Evolutionary conservation across 2,888 invertebrate genomes (phyloP), one percentile per base, ranked within the genome.

Genomic region (Tipula unca): DNA sequence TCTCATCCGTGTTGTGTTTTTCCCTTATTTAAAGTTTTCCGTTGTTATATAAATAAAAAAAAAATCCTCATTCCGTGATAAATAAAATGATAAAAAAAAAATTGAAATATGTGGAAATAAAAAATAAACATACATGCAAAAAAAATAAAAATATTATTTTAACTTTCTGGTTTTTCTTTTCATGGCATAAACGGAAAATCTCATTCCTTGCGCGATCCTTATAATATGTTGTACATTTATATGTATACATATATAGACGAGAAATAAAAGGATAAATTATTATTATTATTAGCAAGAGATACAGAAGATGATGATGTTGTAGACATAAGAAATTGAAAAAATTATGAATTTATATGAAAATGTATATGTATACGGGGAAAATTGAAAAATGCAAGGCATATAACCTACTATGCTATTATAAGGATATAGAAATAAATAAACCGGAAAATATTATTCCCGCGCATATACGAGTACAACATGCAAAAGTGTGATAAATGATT

Each of bases 21-120:
- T 69, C 69, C 69, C 69, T 69, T 69, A 25, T 69, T 69, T 69
- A 69, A 69, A 69, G 69, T 69, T 69, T 69, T 69, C 69, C 69
- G 69, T 69, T 69, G 69, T 69, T 69, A n/a, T 3, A 69, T 8
- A 69, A 69, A 25, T 17, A 39, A 17, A 25, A 25, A 25, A 69
- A 69, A 25, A 1, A 13, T 69, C 25, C 48, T 69, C 69, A 69
- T 69, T 69, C 69, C 69, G 69, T 69, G 69, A 69, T 69, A 69
- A 69, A 69, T 69, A 69, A 69, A 69, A 69, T 48, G 32, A 32
- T 32, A 32, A 32, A 32, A 32, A 32, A 32, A 32, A 48, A 48
- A 48, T 25, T 8, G 25, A 69, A 69, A 69, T 69, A 69, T 25
- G 69, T 69, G 69, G 69, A 69, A 69, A 69, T 69, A 25, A 69